Conservation (phyloP, 2,888 invertebrate genomes). For the Epinotia demarniana region DNA sequence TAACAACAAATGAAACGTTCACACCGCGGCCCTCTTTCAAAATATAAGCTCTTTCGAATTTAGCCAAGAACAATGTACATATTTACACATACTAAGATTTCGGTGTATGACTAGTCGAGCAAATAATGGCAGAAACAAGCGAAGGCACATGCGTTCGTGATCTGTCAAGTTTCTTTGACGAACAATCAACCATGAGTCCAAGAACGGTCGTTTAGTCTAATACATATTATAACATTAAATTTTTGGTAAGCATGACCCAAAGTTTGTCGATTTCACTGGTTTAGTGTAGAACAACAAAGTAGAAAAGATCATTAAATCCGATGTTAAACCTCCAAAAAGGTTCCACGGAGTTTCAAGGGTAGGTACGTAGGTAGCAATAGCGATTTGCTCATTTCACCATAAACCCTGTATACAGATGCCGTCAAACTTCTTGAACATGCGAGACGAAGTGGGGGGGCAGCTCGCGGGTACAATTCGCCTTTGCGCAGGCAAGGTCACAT, state of each 20-base stretch:
- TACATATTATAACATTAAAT: neutral
- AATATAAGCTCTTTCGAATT: constrained; percentile 19
- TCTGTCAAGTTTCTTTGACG: neutral
- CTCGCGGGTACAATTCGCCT: too few relatives aligned
- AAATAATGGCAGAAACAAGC: neutral
- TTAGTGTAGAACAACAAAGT: neutral
- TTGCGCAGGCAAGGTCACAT: too few relatives aligned
- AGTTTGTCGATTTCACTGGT: neutral
- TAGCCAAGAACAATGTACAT: constrained; percentile 13
- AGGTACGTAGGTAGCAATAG: too few relatives aligned
- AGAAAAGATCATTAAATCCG: neutral
- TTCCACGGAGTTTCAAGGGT: too few relatives aligned
- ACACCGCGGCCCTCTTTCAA: neutral
- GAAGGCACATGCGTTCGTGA: too few relatives aligned
- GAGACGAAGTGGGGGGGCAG: too few relatives aligned
- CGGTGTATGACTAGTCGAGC: neutral
- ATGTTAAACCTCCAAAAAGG: neutral
- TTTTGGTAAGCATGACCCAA: neutral
- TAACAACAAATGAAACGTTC: constrained; percentile 14
- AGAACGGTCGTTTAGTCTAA: neutral
- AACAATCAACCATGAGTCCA: neutral
- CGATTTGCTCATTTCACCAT: too few relatives aligned
- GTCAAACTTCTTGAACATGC: too few relatives aligned
- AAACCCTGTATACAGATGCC: too few relatives aligned
- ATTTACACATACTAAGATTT: neutral